Evolutionary conservation across 1,140 invertebrate genomes (phyloP), one percentile per base, ranked within the genome.

Genomic region (Ceratina calcarata): DNA sequence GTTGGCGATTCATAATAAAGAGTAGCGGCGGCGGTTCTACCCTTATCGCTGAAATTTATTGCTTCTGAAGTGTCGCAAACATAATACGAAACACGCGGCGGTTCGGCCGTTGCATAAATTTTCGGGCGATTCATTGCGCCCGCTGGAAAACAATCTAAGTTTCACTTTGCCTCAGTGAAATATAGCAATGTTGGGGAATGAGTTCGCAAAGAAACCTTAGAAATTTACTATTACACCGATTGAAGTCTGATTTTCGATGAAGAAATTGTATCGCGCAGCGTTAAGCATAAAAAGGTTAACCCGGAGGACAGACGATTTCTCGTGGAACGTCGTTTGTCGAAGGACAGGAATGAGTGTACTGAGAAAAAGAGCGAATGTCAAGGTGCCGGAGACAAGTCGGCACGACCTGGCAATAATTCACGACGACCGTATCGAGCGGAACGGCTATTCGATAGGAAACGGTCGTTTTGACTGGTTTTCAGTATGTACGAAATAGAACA

Each of bases 331-430:
- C n/a, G n/a, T 22, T 74, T 57, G 32, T 49, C 37, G 55, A 53
- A 79, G 66, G 77, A 69, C 20, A n/a, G 16, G 70, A 62, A 79
- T 74, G 61, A 77, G 37, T 55, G n/a, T 45, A 16, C 16, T 10
- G 24, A 45, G 22, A 60, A 57, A 70, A 64, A 57, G 51, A 32
- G 51, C 20, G 10, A 58, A 72, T 49, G 51, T 73, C 24, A 65
- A 61, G 61, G 61, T 20, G 67, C 16, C 18, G 68, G 77, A 65
- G 70, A 73, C 70, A 72, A 65, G 60, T n/a, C n/a, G 64, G 57
- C 76, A 18, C 76, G 49, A 64, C n/a, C 51, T 22, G 27, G 53
- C 51, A 73, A 73, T 66, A 79, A 79, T 79, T 79, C 77, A 74
- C 61, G n/a, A 51, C 22, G 70, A 74, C 65, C 61, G 77, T 64